Conservation (phyloP, 2,113 vertebrate genomes). For the Rhabdornis inornatus region DNA sequence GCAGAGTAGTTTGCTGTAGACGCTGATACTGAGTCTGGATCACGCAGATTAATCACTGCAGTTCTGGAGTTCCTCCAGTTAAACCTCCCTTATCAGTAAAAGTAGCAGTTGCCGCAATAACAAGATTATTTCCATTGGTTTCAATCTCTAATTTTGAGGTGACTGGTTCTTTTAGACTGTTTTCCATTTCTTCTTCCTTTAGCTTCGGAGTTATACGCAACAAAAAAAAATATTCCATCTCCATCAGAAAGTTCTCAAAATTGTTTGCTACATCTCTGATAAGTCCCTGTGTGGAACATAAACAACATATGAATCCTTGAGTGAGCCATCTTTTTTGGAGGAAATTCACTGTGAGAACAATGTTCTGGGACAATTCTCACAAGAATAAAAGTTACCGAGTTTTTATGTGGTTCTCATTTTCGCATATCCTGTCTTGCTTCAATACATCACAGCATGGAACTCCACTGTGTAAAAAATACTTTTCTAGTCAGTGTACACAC, state of each 20-base stretch:
- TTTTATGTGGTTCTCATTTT: slow-evolving; percentile 24
- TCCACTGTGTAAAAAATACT: slow-evolving; percentile 20
- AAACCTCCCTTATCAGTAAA: not conserved
- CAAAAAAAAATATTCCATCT: not conserved
- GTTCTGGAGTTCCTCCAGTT: not conserved
- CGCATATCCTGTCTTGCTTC: not conserved
- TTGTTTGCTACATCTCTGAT: not conserved
- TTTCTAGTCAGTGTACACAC: not conserved
- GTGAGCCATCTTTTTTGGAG: not conserved
- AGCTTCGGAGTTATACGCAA: not conserved
- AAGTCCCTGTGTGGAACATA: not conserved
- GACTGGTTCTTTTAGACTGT: not conserved
- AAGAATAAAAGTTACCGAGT: not conserved
- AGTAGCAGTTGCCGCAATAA: not conserved
- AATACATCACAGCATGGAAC: not conserved
- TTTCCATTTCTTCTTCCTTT: not conserved
- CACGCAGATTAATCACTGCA: not conserved
- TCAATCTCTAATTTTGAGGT: not conserved
- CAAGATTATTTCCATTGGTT: not conserved
- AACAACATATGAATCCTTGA: not conserved
- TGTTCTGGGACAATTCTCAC: slow-evolving; percentile 23
- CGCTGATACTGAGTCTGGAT: not conserved
- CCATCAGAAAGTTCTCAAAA: not conserved
- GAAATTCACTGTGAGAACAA: not conserved
- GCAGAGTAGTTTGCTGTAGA: not conserved